Evolutionary conservation across 2,113 vertebrate species (phyloP), one percentile per base, ranked within the genome.

Genomic region (Apistogramma diplotaenia): DNA sequence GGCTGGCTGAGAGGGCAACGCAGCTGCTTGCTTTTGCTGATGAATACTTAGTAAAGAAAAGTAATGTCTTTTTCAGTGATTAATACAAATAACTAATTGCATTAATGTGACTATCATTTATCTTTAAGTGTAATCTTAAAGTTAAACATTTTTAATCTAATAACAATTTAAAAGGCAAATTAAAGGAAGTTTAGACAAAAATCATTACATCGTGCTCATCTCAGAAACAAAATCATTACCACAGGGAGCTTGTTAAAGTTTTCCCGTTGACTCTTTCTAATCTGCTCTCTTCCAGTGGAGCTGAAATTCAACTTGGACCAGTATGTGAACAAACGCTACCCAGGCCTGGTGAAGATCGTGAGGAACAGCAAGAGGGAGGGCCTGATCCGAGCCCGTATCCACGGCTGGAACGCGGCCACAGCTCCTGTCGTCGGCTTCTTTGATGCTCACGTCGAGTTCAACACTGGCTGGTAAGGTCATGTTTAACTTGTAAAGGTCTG

Each of bases 401-500:
- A 98, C 46, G 98, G 98, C 86, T 99, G 98, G 98, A 98, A 97
- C 74, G 98, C 94, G 0, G 97, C 98, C 65, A 99, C 96, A 0
- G 97, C 97, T 6, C 96, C 97, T 0, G 90, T 98, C 0, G 98
- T 99, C 0, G 98, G 98, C 2, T 99, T 99, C 95, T 99, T 99
- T 0, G 98, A 99, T 6, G 98, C 98, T 57, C 98, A 99, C 0
- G 98, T 99, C 3, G 98, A 99, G 89, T 99, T 99, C 95, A 99
- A 99, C 94, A 93, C 91, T 0, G 98, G 96, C 94, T 99, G 98
- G 98, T 99, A 89, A 97, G 85, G 81, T 89, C 84, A 59, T 15
- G 76, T 88, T 87, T 56, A 67, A 87, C 70, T 72, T 9, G 29
- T 59, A 46, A 21, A 18, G 37, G 67, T 80, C 79, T 57, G 11